Conservation (phyloP, 2,888 invertebrate species). For the Erebia aethiops region DNA sequence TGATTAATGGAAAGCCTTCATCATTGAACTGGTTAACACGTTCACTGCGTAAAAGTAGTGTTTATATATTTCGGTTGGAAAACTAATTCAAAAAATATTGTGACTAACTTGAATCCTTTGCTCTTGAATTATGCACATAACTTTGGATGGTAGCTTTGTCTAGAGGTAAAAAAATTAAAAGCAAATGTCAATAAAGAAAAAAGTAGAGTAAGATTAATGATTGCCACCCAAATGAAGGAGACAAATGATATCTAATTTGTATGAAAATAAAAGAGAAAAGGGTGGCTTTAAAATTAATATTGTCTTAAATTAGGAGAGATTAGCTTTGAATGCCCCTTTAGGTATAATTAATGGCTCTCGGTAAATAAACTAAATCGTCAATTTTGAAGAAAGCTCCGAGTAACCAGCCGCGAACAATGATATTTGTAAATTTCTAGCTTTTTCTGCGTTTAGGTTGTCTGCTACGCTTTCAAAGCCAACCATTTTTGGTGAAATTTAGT, state of each 20-base stretch:
- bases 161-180: neutral
- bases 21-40: too few species aligned
- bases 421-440: too few species aligned
- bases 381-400: conserved; percentile 19
- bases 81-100: too few species aligned
- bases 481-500: too few species aligned
- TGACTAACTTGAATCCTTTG: too few species aligned
- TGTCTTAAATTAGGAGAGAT: conserved; percentile 59
- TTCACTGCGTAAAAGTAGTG: too few species aligned
- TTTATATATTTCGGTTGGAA: too few species aligned
- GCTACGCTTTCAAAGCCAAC: too few species aligned
- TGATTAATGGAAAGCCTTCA: too few species aligned
- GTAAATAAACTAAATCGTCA: conserved; percentile 29
- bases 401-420: neutral
- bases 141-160: too few species aligned
- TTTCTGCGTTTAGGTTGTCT: too few species aligned
- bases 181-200: neutral
- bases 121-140: too few species aligned
- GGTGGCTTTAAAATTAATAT: conserved; percentile 51
- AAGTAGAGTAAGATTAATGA: conserved; percentile 40
- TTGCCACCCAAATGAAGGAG: conserved; percentile 43
- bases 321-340: conserved; percentile 51
- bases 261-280: conserved; percentile 46
- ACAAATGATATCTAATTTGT: conserved; percentile 56
- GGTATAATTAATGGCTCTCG: conserved; percentile 35